These are phyloP conservation scores for Arrhopalites spinosus DNA, from an alignment of 2,888 invertebrate species.

Conservation along the genomic window DNA sequence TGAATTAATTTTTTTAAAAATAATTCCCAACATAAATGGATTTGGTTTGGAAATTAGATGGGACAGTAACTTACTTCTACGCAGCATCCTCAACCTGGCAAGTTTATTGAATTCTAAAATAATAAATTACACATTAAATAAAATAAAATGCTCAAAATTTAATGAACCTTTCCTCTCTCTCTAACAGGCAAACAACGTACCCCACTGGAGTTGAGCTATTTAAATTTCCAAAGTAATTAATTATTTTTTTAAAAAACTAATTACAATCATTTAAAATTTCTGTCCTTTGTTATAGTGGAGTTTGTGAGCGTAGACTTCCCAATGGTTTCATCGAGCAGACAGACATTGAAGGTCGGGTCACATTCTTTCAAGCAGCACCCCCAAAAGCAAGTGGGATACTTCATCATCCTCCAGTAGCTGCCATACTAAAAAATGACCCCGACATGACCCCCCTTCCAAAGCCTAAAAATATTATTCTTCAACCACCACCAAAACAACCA, in stretches of 20 bases:
- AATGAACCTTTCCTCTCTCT: too few species aligned
- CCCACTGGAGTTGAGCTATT: conserved; percentile 83
- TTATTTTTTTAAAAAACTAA: background rate
- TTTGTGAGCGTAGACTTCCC: conserved; percentile 78
- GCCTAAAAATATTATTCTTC: background rate
- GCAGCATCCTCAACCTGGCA: conserved; percentile 79
- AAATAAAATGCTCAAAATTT: too few species aligned
- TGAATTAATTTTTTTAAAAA: too few species aligned
- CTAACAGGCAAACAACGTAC: conserved; percentile 83
- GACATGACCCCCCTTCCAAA: too few species aligned
- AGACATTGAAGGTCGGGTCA: conserved; percentile 78
- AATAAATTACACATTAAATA: too few species aligned
- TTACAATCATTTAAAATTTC: background rate
- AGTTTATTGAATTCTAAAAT: too few species aligned
- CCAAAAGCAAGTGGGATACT: background rate
- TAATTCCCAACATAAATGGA: too few species aligned
- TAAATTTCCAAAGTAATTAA: conserved; percentile 80
- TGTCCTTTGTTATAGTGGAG: conserved; percentile 69
- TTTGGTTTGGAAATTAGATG: too few species aligned
- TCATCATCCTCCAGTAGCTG: conserved; percentile 60
- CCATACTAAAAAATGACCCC: background rate
- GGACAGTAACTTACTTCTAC: conserved; percentile 83
- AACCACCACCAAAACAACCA: background rate
- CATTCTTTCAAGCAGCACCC: conserved; percentile 72
- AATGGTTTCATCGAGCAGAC: conserved; percentile 80